Evolutionary conservation across 2,888 invertebrate species (phyloP).

Genomic region (Ormyrus labotus): DNA sequence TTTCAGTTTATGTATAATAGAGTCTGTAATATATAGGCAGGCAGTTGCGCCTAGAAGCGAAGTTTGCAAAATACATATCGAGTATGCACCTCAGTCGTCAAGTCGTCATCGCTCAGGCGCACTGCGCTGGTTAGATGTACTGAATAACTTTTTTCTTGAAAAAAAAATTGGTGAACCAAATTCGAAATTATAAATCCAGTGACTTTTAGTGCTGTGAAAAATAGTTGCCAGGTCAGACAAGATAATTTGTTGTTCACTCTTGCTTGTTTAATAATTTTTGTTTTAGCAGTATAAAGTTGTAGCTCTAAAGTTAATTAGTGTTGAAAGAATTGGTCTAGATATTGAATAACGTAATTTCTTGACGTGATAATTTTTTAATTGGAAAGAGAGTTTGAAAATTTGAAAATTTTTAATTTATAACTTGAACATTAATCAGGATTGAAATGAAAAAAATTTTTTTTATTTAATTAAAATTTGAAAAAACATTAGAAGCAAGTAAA

Average conservation of each 20-base stretch:
- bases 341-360: slow-evolving; percentile 2
- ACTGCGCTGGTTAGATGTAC: slow-evolving; percentile 13
- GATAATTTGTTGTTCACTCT: not conserved
- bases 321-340: not conserved
- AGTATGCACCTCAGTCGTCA: slow-evolving; percentile 6
- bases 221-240: not conserved
- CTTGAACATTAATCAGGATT: not conserved
- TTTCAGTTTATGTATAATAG: slow-evolving; percentile 26
- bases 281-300: not conserved
- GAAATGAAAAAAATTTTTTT: too few species aligned
- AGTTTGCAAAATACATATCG: too few species aligned
- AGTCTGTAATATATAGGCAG: slow-evolving; percentile 5
- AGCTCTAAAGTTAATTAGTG: not conserved
- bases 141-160: not conserved
- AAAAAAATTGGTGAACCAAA: slow-evolving; percentile 8
- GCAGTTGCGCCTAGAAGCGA: not conserved
- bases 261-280: not conserved
- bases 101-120: slow-evolving; percentile 40
- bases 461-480: not conserved
- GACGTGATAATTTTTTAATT: not conserved
- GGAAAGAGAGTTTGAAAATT: not conserved
- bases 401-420: not conserved
- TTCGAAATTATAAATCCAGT: not conserved
- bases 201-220: not conserved
- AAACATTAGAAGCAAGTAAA: slow-evolving; percentile 11